Conservation (phyloP, 2,888 invertebrate genomes). For the Ectropis crepuscularia region DNA sequence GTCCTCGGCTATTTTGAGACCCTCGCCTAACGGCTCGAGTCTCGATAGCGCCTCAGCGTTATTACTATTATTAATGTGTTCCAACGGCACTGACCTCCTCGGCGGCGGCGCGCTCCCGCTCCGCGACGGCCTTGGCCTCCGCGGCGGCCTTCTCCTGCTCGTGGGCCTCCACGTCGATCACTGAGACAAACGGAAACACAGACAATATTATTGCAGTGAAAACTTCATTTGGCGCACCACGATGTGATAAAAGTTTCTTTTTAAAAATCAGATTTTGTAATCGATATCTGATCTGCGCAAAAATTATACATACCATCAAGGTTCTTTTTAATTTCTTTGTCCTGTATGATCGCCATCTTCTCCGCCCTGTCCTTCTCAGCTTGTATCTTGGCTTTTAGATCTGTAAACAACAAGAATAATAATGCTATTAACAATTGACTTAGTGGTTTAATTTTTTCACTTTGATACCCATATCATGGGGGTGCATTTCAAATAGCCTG, state of each 20-base stretch:
- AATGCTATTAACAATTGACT: constrained; percentile 37
- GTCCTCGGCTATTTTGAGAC: too few relatives aligned
- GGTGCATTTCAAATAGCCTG: too few relatives aligned
- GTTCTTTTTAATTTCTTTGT: constrained; percentile 58
- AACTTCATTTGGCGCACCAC: not conserved
- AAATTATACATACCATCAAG: constrained; percentile 43
- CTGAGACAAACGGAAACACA: constrained; percentile 40
- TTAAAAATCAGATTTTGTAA: too few relatives aligned
- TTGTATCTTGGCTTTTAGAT: constrained; percentile 62
- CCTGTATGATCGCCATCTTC: constrained; percentile 48
- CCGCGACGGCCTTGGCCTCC: constrained; percentile 58
- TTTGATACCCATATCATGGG: too few relatives aligned
- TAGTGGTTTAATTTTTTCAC: too few relatives aligned
- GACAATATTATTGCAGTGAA: too few relatives aligned
- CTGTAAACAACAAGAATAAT: constrained; percentile 47
- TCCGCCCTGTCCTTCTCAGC: constrained; percentile 49
- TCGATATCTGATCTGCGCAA: not conserved
- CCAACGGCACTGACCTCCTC: constrained; percentile 10
- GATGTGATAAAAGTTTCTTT: too few relatives aligned
- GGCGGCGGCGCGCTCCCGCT: constrained; percentile 49
- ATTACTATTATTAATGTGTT: too few relatives aligned
- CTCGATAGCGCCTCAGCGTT: too few relatives aligned
- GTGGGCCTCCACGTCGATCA: constrained; percentile 75
- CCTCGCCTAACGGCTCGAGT: too few relatives aligned
- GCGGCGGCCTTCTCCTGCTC: constrained; percentile 58